Evolutionary conservation across 2,888 invertebrate species (phyloP), one percentile per base, ranked within the genome.

Genomic region (Drosophila pegasa): DNA sequence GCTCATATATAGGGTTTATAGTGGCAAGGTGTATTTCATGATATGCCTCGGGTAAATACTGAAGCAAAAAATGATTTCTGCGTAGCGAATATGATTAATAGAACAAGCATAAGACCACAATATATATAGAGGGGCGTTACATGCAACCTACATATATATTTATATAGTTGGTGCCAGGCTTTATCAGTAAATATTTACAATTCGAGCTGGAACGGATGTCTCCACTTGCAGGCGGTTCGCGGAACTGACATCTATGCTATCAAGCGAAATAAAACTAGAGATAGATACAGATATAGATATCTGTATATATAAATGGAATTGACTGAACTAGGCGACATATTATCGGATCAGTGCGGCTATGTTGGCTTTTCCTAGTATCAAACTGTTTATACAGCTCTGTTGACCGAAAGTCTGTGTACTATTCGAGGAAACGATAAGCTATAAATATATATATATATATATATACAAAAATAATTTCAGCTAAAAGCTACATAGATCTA

Each of bases 21-120:
- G 10, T 12, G n/a, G 78, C 75, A 75, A 75, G 75, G 60, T 78
- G 75, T 63, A 68, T 63, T 62, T 58, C 48, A 60, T 37, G 60
- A 64, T 69, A 60, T 25, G 35, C 10, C n/a, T 9, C 29, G 18
- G 12, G 59, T 20, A 63, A 71, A 64, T 48, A 76, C 58, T 43
- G 57, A 38, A 45, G 31, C 25, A 43, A 31, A 52, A 54, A 14
- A 33, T 31, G 22, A 25, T 43, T 66, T 56, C 51, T 22, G 40
- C 51, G 51, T 56, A 71, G 37, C 22, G 22, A 9, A 16, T 37
- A 47, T 58, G 54, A 77, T 62, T 59, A 71, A 52, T 41, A 27
- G 3, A 20, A 12, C 20, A 48, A 35, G 40, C 27, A 27, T 18
- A n/a, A 10, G 10, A 9, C 12, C 14, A 12, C 12, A 9, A 10